phyloP scores from a whole-genome alignment of 1,140 invertebrate species.

The Cephus cinctus region DNA sequence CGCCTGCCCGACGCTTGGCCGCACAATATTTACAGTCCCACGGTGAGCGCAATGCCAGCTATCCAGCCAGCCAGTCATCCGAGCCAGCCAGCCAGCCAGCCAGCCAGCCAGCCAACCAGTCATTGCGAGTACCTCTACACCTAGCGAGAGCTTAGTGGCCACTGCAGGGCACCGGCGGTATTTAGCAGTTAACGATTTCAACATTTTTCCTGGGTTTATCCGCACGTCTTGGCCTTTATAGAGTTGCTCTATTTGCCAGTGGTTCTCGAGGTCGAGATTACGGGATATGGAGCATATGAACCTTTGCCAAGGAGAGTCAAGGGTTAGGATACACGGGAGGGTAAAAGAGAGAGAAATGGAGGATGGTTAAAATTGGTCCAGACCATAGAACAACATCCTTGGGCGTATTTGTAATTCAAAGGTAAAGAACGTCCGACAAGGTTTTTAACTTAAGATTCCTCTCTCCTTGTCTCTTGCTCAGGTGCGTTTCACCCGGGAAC shows the following conservation, averaged over 20 bases:
- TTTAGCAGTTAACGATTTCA: constrained; percentile 30
- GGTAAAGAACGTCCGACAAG: constrained; percentile 44
- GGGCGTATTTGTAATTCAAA: constrained; percentile 33
- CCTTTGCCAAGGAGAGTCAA: no score
- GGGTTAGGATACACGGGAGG: neutral
- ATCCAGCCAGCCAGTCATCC: neutral
- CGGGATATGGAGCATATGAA: no score
- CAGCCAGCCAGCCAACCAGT: neutral
- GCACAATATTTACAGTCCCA: neutral
- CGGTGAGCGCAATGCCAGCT: neutral
- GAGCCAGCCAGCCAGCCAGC: neutral
- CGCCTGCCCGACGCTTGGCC: neutral
- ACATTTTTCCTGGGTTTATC: constrained; percentile 27
- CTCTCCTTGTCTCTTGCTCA: constrained; percentile 12
- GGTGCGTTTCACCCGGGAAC: constrained; percentile 9
- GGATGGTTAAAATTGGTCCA: constrained; percentile 1
- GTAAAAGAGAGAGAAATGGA: neutral
- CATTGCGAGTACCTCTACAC: neutral
- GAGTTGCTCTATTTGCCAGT: constrained; percentile 41
- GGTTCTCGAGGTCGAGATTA: no score
- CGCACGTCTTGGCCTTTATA: constrained; percentile 33
- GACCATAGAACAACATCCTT: neutral
- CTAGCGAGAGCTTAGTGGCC: neutral
- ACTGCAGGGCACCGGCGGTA: constrained; percentile 9
- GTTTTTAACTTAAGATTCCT: constrained; percentile 51